Evolutionary conservation across 1,140 invertebrate species (phyloP), one percentile per base, ranked within the genome.

Genomic region (Anthonomus grandis): DNA sequence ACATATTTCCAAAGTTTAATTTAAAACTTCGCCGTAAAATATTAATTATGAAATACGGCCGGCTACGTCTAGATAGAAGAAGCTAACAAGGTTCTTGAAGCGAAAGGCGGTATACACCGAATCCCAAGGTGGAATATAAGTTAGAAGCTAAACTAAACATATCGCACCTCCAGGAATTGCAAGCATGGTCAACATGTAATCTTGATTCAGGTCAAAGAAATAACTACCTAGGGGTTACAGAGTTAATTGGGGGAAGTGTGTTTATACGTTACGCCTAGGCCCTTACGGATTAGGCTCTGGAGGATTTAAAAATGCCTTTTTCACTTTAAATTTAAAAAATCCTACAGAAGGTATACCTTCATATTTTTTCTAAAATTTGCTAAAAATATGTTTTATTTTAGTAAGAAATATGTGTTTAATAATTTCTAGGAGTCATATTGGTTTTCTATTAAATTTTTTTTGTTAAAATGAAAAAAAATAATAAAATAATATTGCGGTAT

Each of bases 151-250:
- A 57, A 57, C 36, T 57, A 57, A 57, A 57, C 55, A 23, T 48
- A 57, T 57, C 46, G 31, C 55, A 57, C 55, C 55, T 50, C 47
- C 8, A 57, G 55, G 55, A 57, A 57, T 57, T 50, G 55, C 55
- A 57, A 57, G 44, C 55, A 57, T 45, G 55, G 55, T 57, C 55
- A 57, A 57, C 55, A 41, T 48, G 24, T 57, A 57, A 57, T 57
- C 47, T 44, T 25, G 55, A 38, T 50, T 18, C 55, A 57, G 55
- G 55, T 57, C 55, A 57, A 57, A 57, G 55, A 57, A n/a, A 50
- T 57, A 49, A 57, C 37, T 44, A 50, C 19, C 37, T 25, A 17
- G 22, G 45, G 54, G 54, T 34, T 57, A 49, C 15, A 47, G 15
- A 57, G 46, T 50, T 57, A 57, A 57, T 57, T 57, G 55, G 27